Evolutionary conservation across 2,888 invertebrate species (phyloP).

Genomic region (Hermodice carunculata): DNA sequence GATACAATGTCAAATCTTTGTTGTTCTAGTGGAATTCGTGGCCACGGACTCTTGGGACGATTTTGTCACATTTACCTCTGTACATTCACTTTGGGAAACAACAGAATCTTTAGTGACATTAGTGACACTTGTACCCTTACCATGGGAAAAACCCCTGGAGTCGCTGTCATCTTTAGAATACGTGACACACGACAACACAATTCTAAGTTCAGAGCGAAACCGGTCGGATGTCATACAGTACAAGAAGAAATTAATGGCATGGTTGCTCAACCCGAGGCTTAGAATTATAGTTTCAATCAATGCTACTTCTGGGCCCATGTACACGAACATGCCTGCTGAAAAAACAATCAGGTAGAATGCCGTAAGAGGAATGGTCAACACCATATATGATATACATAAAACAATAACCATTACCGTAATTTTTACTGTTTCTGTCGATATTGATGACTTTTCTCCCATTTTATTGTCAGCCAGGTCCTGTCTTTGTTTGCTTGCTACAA

Average conservation of each 20-base stretch:
- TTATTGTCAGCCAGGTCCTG: not conserved
- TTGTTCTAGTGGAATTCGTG: too few relatives aligned
- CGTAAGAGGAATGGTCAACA: slow-evolving; percentile 29
- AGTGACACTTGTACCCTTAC: too few relatives aligned
- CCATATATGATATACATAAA: slow-evolving; percentile 20
- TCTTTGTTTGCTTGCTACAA: not conserved
- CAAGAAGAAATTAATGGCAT: slow-evolving; percentile 34
- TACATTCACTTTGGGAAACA: too few relatives aligned
- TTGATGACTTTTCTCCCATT: too few relatives aligned
- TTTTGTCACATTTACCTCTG: too few relatives aligned
- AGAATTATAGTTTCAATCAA: slow-evolving; percentile 24
- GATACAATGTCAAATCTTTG: too few relatives aligned
- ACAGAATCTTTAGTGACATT: too few relatives aligned
- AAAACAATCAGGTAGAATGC: slow-evolving; percentile 27
- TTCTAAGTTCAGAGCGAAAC: slow-evolving; percentile 24
- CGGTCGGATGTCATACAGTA: slow-evolving; percentile 27
- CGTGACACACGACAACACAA: slow-evolving; percentile 3
- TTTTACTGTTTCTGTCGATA: not conserved
- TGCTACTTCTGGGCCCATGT: not conserved
- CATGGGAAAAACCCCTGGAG: too few relatives aligned
- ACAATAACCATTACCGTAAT: slow-evolving; percentile 24
- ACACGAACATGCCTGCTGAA: slow-evolving; percentile 15
- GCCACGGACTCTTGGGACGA: too few relatives aligned
- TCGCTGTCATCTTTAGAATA: too few relatives aligned
- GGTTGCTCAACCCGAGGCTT: slow-evolving; percentile 22